These are phyloP conservation scores for Prunella fulvescens DNA, from an alignment of 2,113 vertebrate genomes.

Conservation along the genomic window DNA sequence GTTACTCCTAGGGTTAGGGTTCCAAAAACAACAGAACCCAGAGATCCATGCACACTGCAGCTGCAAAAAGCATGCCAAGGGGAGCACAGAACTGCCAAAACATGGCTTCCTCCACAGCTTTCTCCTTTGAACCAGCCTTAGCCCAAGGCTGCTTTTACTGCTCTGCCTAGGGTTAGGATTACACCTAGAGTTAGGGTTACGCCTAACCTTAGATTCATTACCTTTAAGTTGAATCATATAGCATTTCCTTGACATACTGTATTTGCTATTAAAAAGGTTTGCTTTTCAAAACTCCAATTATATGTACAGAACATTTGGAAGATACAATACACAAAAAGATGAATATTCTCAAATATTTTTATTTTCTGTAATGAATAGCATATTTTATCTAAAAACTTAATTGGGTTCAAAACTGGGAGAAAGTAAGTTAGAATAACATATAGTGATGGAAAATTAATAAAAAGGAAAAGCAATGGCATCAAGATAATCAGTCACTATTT, in stretches of 20 bases:
- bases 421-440: not conserved
- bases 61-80: too few relatives aligned
- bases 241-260: not conserved
- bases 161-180: not conserved
- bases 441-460: not conserved
- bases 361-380: not conserved
- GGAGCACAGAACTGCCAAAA: not conserved
- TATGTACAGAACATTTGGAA: not conserved
- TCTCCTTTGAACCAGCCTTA: not conserved
- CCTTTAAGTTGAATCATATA: not conserved
- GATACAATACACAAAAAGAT: not conserved
- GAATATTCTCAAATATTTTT: not conserved
- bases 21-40: too few relatives aligned
- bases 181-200: not conserved
- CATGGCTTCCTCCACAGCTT: not conserved
- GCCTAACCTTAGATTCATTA: not conserved
- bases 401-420: not conserved
- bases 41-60: too few relatives aligned
- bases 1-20: too few relatives aligned
- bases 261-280: slow-evolving; percentile 9
- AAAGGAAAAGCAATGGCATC: not conserved
- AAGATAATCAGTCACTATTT: not conserved
- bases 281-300: not conserved
- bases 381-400: not conserved
- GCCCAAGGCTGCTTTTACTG: not conserved